A percentile compares a stretch with the other conserved stretches of the same genome.
phyloP scores from a whole-genome alignment of 23 tunicate genomes.

The Botrylloides violaceus region DNA sequence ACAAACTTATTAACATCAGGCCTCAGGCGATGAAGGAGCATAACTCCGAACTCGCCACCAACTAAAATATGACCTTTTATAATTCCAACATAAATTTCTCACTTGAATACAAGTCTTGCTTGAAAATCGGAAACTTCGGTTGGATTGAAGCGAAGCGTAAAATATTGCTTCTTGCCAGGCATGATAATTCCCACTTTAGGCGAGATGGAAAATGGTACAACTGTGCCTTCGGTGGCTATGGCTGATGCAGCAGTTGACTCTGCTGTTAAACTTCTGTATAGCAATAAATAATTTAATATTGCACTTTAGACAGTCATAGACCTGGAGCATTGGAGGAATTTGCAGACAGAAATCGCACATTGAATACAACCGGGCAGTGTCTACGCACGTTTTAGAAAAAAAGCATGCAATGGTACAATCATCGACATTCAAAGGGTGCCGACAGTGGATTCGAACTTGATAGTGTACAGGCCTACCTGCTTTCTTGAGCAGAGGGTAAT shows the following conservation, averaged over 20 bases:
- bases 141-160: slow-evolving; percentile 64
- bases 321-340: not conserved
- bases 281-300: not conserved
- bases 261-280: slow-evolving; percentile 31
- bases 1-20: too few species aligned
- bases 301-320: too few species aligned
- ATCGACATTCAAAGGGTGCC: too few species aligned
- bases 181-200: slow-evolving; percentile 57
- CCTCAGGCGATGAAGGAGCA: too few species aligned
- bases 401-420: too few species aligned
- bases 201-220: slow-evolving; percentile 43
- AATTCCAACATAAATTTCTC: too few species aligned
- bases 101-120: slow-evolving; percentile 66
- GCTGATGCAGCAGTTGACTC: slow-evolving; percentile 51
- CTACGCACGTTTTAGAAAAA: too few species aligned
- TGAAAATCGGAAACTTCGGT: slow-evolving; percentile 63
- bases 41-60: too few species aligned
- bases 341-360: not conserved
- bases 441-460: too few species aligned
- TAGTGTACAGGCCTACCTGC: too few species aligned
- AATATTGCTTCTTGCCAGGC: slow-evolving; percentile 39
- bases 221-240: slow-evolving; percentile 32
- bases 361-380: not conserved
- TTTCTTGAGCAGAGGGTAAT: too few species aligned
- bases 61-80: too few species aligned